These are phyloP conservation scores for Chymomyza caudatula DNA, from an alignment of 2,888 invertebrate species.

Conservation along the genomic window DNA sequence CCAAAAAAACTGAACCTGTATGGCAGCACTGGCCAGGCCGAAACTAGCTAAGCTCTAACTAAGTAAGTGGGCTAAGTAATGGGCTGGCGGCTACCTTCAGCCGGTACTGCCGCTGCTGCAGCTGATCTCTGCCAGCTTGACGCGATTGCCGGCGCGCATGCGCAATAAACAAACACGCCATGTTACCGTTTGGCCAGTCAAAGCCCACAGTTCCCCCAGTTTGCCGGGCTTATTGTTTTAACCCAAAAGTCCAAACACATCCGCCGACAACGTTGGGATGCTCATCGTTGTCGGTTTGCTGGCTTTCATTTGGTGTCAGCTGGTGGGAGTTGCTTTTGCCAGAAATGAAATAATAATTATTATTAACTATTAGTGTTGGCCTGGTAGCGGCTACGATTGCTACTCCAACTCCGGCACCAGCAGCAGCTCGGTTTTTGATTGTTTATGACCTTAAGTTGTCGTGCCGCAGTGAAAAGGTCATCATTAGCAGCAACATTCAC, in stretches of 20 bases:
- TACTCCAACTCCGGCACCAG: not conserved
- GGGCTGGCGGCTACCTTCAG: slow-evolving; percentile 24
- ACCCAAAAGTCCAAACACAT: not conserved
- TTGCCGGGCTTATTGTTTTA: not conserved
- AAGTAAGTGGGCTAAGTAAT: slow-evolving; percentile 69
- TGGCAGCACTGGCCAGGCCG: not conserved
- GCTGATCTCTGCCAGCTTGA: slow-evolving; percentile 50
- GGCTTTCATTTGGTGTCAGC: slow-evolving; percentile 71
- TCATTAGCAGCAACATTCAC: slow-evolving; percentile 52
- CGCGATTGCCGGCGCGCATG: slow-evolving; percentile 66
- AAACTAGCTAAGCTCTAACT: not conserved
- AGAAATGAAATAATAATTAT: slow-evolving; percentile 74
- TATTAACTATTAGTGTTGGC: slow-evolving; percentile 70
- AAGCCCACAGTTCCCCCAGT: not conserved
- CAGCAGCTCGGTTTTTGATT: slow-evolving; percentile 62
- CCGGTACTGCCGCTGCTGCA: not conserved
- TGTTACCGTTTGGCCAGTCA: slow-evolving; percentile 59
- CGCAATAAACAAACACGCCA: slow-evolving; percentile 73
- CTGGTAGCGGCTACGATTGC: slow-evolving; percentile 44
- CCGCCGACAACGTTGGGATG: slow-evolving; percentile 27
- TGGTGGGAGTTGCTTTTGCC: slow-evolving; percentile 68
- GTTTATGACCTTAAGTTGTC: slow-evolving; percentile 76
- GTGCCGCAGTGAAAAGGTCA: slow-evolving; percentile 75
- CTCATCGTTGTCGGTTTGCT: slow-evolving; percentile 28
- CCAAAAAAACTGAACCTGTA: slow-evolving; percentile 5